A percentile compares a stretch with the other conserved stretches of the same genome.
phyloP scores from a whole-genome alignment of 2,113 vertebrate genomes.

The Petaurus breviceps region DNA sequence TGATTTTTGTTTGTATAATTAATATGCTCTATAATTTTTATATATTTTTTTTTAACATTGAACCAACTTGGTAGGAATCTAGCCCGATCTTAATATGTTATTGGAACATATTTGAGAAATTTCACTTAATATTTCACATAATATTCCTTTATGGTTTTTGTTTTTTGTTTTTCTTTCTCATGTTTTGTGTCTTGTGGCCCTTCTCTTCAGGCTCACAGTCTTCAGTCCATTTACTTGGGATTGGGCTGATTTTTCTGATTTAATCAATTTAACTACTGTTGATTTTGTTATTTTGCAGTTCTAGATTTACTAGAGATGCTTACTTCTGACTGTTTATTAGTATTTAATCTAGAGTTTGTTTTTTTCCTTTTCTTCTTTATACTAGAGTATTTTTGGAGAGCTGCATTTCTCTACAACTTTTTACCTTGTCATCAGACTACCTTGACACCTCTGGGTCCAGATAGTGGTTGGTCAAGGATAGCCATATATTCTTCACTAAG shows the following conservation, averaged over 20 bases:
- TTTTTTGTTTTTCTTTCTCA: not conserved
- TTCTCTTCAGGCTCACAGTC: not conserved
- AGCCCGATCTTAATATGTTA: not conserved
- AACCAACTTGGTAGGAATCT: not conserved
- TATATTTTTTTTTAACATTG: not conserved
- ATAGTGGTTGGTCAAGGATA: not conserved
- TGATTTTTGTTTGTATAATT: not conserved
- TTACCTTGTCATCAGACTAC: not conserved
- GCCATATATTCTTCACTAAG: not conserved
- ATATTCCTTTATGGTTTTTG: not conserved
- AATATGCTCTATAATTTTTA: not conserved
- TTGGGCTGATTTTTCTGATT: not conserved
- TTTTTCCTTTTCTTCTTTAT: not conserved
- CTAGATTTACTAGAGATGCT: not conserved
- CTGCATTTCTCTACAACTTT: not conserved
- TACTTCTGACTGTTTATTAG: not conserved
- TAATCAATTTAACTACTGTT: not conserved
- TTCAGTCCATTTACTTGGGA: not conserved
- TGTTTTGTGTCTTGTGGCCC: not conserved
- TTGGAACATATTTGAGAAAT: not conserved
- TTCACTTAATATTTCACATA: not conserved
- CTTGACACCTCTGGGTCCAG: not conserved
- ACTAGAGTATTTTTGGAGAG: not conserved
- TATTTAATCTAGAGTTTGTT: not conserved
- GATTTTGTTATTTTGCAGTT: not conserved